These are phyloP conservation scores for Pristionchus pacificus DNA, from an alignment of 1,140 invertebrate genomes.

Conservation along the genomic window DNA sequence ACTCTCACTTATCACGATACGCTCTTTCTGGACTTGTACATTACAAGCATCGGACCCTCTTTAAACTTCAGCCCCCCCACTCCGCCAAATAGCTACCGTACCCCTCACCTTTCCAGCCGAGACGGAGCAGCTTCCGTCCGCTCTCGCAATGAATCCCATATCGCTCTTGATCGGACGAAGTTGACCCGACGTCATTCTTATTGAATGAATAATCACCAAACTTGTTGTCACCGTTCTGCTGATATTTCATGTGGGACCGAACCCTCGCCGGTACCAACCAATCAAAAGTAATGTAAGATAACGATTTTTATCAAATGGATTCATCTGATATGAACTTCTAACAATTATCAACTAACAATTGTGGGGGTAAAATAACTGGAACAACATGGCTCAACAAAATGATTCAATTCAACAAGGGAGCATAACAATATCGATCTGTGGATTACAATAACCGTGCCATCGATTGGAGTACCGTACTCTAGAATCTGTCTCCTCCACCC, in stretches of 20 bases:
- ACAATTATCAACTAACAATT: constrained; percentile 17
- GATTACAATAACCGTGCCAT: constrained; percentile 1
- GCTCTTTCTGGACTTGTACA: too few species aligned
- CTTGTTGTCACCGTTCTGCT: constrained; percentile 11
- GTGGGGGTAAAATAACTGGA: constrained; percentile 1
- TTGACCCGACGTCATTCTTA: constrained; percentile 7
- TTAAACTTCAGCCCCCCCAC: too few species aligned
- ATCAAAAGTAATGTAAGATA: neutral
- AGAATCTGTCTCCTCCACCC: too few species aligned
- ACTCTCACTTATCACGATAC: too few species aligned
- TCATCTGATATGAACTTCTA: neutral
- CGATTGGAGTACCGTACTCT: constrained; percentile 12
- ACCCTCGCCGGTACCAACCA: neutral
- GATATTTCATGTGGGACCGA: constrained; percentile 9
- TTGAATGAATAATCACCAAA: neutral
- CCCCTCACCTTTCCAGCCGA: neutral
- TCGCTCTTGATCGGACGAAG: neutral
- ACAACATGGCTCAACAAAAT: neutral
- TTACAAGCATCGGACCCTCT: too few species aligned
- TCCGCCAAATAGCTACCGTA: too few species aligned
- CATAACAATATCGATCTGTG: neutral
- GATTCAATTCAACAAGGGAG: neutral
- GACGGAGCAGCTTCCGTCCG: neutral
- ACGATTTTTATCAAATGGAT: neutral
- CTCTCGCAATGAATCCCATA: neutral